Percentiles rank a stretch among this genome's conserved stretches.
Conservation (phyloP, 2,888 invertebrate genomes). For the Rhimphoctona megacephalus region DNA sequence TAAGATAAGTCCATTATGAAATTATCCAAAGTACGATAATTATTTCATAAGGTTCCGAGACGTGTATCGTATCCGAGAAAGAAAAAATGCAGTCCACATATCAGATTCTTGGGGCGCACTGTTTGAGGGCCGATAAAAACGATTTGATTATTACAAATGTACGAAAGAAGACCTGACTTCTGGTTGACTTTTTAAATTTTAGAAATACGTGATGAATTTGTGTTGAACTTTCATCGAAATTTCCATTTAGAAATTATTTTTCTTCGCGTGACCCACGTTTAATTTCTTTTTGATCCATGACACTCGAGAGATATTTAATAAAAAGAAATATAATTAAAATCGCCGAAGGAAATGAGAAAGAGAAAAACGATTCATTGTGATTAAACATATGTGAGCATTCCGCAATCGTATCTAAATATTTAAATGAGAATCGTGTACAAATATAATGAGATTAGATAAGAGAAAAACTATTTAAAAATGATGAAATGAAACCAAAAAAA, state of each 20-base stretch:
- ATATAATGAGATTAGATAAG: slow-evolving; percentile 54
- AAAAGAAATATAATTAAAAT: not conserved
- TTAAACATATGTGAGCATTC: slow-evolving; percentile 58
- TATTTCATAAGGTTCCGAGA: slow-evolving; percentile 14
- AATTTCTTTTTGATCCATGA: slow-evolving; percentile 24
- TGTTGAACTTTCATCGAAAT: not conserved
- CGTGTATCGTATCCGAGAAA: slow-evolving; percentile 4
- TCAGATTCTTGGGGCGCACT: slow-evolving; percentile 37
- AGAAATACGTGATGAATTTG: not conserved
- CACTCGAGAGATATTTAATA: slow-evolving; percentile 12
- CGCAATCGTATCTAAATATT: slow-evolving; percentile 52
- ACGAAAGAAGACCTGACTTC: not conserved
- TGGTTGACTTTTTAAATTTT: not conserved
- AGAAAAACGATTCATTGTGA: slow-evolving; percentile 51
- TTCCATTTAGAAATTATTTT: not conserved
- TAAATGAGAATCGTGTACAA: slow-evolving; percentile 61
- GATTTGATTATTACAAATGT: not conserved
- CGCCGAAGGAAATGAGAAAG: slow-evolving; percentile 14
- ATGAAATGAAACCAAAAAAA: slow-evolving; percentile 45
- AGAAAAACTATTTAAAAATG: slow-evolving; percentile 60
- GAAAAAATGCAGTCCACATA: slow-evolving; percentile 52
- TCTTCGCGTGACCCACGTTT: slow-evolving; percentile 2
- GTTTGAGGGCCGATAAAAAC: not conserved
- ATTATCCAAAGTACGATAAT: slow-evolving; percentile 36
- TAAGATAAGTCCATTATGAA: slow-evolving; percentile 19